These are phyloP conservation scores for Lagocephalus sceleratus DNA, from an alignment of 2,797 vertebrate species.

Conservation along the genomic window DNA sequence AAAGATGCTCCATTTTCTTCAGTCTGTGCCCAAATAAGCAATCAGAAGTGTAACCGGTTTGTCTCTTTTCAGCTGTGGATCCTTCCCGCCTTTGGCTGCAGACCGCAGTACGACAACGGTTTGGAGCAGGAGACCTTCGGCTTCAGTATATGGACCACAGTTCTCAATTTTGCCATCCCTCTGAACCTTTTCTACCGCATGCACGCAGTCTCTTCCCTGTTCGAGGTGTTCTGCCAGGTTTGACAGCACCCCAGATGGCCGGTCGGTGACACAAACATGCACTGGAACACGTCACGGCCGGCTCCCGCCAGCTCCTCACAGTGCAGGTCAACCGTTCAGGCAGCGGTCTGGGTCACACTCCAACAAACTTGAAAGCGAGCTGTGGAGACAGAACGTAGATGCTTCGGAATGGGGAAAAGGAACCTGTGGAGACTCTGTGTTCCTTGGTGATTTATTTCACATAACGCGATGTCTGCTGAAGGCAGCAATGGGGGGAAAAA, in stretches of 20 bases:
- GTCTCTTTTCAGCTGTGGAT: constrained; percentile 87
- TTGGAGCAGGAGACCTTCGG: constrained; percentile 91
- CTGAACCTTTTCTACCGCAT: constrained; percentile 97
- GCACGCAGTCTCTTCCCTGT: constrained; percentile 93
- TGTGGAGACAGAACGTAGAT: constrained; percentile 26
- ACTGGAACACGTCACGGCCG: constrained; percentile 39
- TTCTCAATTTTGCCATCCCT: constrained; percentile 95
- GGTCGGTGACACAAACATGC: constrained; percentile 33
- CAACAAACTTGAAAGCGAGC: constrained; percentile 48
- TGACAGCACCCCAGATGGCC: constrained; percentile 48
- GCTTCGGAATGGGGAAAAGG: constrained; percentile 20
- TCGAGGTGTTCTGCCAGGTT: constrained; percentile 85
- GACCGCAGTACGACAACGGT: constrained; percentile 93
- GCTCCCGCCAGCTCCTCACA: constrained; percentile 34
- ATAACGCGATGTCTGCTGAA: constrained; percentile 23
- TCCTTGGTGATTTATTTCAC: constrained; percentile 41
- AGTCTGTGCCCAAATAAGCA: background rate
- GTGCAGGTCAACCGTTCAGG: constrained; percentile 51
- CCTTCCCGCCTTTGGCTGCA: constrained; percentile 92
- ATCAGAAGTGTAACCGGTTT: background rate
- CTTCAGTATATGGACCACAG: constrained; percentile 90
- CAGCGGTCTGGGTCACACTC: constrained; percentile 48
- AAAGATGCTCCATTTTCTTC: too few species aligned
- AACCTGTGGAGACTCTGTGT: constrained; percentile 30
- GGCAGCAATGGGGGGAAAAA: constrained; percentile 11